phyloP scores from a whole-genome alignment of 2,113 vertebrate genomes.

The Seriola aureovittata region DNA sequence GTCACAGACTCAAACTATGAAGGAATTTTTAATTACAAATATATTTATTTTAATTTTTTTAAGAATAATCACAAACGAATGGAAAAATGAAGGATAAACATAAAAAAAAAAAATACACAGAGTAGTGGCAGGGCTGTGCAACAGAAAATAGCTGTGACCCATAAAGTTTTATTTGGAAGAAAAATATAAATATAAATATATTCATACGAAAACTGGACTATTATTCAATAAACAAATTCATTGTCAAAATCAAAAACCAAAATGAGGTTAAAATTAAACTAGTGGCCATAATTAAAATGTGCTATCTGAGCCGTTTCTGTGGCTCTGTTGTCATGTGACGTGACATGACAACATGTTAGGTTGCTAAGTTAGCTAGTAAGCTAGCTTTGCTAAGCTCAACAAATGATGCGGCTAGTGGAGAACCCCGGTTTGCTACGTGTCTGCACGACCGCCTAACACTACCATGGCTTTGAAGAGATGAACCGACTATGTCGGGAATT shows the following conservation, averaged over 20 bases:
- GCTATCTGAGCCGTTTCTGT: not conserved
- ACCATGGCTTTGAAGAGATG: constrained; percentile 15
- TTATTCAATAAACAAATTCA: not conserved
- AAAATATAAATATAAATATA: not conserved
- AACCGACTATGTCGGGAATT: not conserved
- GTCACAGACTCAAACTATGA: not conserved
- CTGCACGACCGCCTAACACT: not conserved
- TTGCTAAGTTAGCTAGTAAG: constrained; percentile 59
- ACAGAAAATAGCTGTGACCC: too few species aligned
- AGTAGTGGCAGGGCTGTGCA: too few species aligned
- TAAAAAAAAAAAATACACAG: too few species aligned
- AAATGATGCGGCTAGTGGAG: constrained; percentile 55
- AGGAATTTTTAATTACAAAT: not conserved
- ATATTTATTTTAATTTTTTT: not conserved
- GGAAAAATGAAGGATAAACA: not conserved
- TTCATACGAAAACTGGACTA: not conserved
- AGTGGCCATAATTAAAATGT: too few species aligned
- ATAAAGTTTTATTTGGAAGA: not conserved
- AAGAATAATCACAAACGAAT: not conserved
- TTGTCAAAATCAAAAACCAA: not conserved
- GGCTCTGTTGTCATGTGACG: too few species aligned
- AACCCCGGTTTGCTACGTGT: not conserved
- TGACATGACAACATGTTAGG: constrained; percentile 60
- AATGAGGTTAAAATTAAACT: not conserved
- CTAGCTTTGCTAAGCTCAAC: constrained; percentile 58